Evolutionary conservation across 2,797 vertebrate genomes (phyloP).

Genomic region (Premnoplex brunnescens): DNA sequence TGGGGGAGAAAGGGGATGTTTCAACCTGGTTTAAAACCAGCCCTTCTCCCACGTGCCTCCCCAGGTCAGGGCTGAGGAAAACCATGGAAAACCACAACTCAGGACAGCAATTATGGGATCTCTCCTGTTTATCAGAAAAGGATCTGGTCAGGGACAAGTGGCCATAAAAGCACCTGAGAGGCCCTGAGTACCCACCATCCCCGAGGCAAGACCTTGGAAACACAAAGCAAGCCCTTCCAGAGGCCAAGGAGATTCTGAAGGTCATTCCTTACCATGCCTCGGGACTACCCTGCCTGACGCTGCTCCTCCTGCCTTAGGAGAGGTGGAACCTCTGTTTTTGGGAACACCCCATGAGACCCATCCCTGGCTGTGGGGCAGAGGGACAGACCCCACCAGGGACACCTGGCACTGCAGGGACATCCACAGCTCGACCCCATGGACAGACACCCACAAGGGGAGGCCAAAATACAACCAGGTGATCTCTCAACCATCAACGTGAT

Average conservation of each 20-base stretch:
- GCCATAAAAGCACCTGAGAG: constrained; percentile 15
- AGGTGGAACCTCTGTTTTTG: fast-evolving
- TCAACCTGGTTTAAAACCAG: not conserved
- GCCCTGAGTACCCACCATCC: not conserved
- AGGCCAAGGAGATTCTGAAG: constrained; percentile 1
- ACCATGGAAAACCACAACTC: not conserved
- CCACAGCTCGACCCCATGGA: fast-evolving
- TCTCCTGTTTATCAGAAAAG: not conserved
- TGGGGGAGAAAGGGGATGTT: not conserved
- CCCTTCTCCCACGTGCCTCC: fast-evolving
- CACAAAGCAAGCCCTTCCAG: not conserved
- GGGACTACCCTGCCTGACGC: not conserved
- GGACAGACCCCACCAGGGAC: not conserved
- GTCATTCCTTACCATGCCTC: not conserved
- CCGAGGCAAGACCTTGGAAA: not conserved
- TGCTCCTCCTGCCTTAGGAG: not conserved
- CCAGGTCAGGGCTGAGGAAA: not conserved
- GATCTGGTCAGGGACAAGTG: not conserved
- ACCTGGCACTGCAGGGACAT: not conserved
- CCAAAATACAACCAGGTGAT: not conserved
- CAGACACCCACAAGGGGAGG: not conserved
- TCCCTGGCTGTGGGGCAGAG: not conserved
- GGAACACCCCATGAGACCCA: fast-evolving
- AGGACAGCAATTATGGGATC: not conserved
- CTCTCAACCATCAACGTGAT: fast-evolving